phyloP scores from a whole-genome alignment of 2,888 invertebrate genomes.

The Escarpia spicata region DNA sequence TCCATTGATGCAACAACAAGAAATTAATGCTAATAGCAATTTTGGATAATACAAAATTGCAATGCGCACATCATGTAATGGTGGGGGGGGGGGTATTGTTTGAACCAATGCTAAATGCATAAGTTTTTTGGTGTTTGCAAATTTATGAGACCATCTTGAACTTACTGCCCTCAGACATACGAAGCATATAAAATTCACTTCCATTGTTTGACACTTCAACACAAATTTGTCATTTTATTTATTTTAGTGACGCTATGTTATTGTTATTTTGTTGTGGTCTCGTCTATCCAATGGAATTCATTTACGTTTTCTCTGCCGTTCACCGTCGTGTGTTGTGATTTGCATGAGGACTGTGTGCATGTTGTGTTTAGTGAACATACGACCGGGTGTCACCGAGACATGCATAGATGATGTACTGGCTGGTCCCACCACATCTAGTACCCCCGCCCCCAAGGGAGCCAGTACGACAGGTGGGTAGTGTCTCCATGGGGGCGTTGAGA shows the following conservation, averaged over 20 bases:
- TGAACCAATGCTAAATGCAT: too few species aligned
- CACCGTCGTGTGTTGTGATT: background rate
- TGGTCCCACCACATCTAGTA: background rate
- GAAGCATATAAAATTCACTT: background rate
- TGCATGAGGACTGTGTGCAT: background rate
- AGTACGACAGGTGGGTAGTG: background rate
- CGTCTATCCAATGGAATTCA: background rate
- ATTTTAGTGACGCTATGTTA: background rate
- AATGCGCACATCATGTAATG: too few species aligned
- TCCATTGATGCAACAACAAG: background rate
- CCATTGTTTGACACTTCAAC: background rate
- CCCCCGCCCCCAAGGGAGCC: constrained; percentile 2
- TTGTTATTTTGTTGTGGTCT: background rate
- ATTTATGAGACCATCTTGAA: too few species aligned
- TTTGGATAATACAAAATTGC: background rate
- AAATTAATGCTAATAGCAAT: background rate
- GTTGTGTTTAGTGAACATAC: background rate
- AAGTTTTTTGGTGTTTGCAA: too few species aligned
- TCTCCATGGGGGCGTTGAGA: background rate
- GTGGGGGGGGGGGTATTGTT: too few species aligned
- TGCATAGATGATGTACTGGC: background rate
- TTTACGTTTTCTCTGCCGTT: background rate
- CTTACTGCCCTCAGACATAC: too few species aligned
- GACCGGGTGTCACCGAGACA: background rate
- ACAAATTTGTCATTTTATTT: background rate